These are phyloP conservation scores for Acanthaster planci DNA, from an alignment of 35 echinoderm and acorn worm genomes.

Conservation along the genomic window DNA sequence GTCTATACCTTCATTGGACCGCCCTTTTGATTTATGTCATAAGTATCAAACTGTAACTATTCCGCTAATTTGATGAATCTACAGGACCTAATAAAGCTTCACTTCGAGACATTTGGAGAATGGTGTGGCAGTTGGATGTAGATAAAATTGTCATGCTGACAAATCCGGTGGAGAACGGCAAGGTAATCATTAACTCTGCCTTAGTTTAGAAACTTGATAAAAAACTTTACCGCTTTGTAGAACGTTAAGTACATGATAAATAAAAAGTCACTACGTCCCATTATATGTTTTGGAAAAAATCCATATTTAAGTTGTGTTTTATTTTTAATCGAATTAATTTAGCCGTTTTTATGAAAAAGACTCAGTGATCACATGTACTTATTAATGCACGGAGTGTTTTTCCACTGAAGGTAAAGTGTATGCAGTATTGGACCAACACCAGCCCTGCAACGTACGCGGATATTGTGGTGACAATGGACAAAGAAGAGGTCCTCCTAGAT, in stretches of 20 bases:
- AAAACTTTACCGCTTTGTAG: no score
- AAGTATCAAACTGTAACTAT: not conserved
- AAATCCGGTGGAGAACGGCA: constrained; percentile 77
- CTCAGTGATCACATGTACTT: no score
- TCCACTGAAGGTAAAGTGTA: not conserved
- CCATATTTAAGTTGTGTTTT: no score
- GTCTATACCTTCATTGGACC: no score
- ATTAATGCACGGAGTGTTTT: no score
- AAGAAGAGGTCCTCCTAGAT: not conserved
- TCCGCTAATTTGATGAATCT: not conserved
- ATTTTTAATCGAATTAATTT: no score
- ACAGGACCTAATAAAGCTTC: constrained; percentile 80
- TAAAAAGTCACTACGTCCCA: no score
- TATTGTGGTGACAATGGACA: not conserved
- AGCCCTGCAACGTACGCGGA: not conserved
- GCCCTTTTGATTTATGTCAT: no score
- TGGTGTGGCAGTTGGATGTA: constrained; percentile 81
- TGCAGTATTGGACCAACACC: not conserved
- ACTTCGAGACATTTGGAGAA: constrained; percentile 90
- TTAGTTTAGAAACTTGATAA: no score
- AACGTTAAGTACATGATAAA: no score
- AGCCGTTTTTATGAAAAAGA: no score
- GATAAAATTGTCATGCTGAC: constrained; percentile 85
- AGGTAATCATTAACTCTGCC: constrained; percentile 46
- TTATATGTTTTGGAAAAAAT: no score